Evolutionary conservation across 2,797 vertebrate genomes (phyloP), one percentile per base, ranked within the genome.

Genomic region (Simalia tracyae): DNA sequence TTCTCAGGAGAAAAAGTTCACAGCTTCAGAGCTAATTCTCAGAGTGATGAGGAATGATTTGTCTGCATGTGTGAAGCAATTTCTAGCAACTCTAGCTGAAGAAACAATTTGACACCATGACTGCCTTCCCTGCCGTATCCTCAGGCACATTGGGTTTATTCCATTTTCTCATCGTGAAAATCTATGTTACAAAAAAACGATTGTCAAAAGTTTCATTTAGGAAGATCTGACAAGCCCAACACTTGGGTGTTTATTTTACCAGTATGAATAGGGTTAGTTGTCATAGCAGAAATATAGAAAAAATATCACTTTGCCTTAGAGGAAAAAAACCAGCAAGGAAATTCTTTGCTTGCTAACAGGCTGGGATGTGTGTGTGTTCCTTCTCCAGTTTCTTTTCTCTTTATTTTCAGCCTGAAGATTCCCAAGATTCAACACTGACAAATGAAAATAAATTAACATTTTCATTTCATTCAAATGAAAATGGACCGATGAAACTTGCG

Each of bases 51-150:
- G 36, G 91, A 91, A 95, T 87, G 72, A 81, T 81, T 88, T 9
- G 42, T n/a, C 89, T 95, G 89, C 89, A 93, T 94, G 89, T 89
- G 36, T 81, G 89, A 96, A 94, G 66, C 85, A 76, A 59, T 81
- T 28, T 36, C 24, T 54, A 61, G 91, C 3, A 50, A 91, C 64
- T 81, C 11, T 81, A 61, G 57, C 31, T 54, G n/a, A 14, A 87
- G 22, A 63, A 81, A 42, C 57, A 81, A 61, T 88, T 36, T 81
- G 68, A 61, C 59, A 61, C 57, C 42, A 60, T 63, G 66, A 61
- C 36, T 88, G 24, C 15, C 19, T 61, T 91, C 54, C 28, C 57
- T 61, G 76, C 36, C 9, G 12, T 81, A 63, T 88, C 91, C 91
- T 61, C 91, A 61, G 86, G 91, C 91, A 36, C 57, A 63, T 88